Conservation (phyloP, 2,797 vertebrate species). For the Pseudochirops cupreus region DNA sequence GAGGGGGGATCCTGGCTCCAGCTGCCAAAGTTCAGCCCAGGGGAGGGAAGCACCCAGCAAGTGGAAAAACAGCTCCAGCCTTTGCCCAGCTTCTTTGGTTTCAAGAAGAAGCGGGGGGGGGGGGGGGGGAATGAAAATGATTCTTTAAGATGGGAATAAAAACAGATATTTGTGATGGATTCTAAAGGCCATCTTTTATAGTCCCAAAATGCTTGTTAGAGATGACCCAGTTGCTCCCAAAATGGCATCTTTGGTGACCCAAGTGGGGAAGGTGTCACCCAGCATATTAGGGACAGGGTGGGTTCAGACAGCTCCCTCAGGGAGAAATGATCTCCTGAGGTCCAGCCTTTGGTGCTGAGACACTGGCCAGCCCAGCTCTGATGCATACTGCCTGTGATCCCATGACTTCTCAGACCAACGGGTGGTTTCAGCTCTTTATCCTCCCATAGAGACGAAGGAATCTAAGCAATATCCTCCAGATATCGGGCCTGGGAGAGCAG, state of each 20-base stretch:
- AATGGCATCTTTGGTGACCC: background rate
- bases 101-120: background rate
- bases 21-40: background rate
- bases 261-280: background rate
- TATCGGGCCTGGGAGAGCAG: background rate
- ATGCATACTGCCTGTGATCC: background rate
- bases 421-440: background rate
- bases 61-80: background rate
- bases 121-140: background rate
- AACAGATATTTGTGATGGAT: background rate
- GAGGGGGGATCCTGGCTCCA: background rate
- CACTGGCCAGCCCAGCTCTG: background rate
- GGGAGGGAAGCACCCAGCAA: background rate
- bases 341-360: background rate
- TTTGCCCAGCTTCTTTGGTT: background rate
- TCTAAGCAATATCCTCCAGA: background rate
- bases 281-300: background rate
- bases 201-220: background rate
- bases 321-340: background rate
- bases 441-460: background rate
- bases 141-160: background rate
- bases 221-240: background rate
- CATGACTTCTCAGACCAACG: background rate
- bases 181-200: background rate
- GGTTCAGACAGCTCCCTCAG: background rate